phyloP scores from a whole-genome alignment of 2,113 vertebrate species.

The Menidia beryllina region DNA sequence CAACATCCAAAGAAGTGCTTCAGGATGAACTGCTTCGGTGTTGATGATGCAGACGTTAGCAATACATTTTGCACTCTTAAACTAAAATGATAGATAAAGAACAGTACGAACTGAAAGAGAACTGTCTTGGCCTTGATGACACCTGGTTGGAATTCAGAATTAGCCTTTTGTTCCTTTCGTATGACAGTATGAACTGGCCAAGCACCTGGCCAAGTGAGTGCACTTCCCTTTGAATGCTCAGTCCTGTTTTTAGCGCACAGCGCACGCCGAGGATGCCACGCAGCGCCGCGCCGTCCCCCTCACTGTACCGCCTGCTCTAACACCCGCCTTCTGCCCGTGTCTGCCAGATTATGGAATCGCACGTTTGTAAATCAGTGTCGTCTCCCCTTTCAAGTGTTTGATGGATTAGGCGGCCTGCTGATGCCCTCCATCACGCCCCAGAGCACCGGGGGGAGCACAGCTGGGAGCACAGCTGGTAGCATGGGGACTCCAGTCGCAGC shows the following conservation, averaged over 20 bases:
- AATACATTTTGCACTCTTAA: too few relatives aligned
- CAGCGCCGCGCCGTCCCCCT: constrained; percentile 24
- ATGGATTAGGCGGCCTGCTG: constrained; percentile 95
- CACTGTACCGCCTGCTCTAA: constrained; percentile 19
- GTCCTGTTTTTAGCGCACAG: constrained; percentile 4
- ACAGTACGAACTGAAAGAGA: too few relatives aligned
- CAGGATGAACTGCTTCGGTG: too few relatives aligned
- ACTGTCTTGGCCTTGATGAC: constrained; percentile 41
- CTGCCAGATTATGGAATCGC: constrained; percentile 20
- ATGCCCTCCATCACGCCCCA: constrained; percentile 94
- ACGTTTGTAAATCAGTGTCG: constrained; percentile 44
- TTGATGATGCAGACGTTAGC: too few relatives aligned
- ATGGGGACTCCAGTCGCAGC: constrained; percentile 58
- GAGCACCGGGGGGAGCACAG: constrained; percentile 84
- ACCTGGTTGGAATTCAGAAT: constrained; percentile 26
- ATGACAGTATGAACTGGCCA: constrained; percentile 2
- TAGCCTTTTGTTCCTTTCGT: background rate
- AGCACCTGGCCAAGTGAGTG: constrained; percentile 6
- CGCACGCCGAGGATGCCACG: constrained; percentile 44
- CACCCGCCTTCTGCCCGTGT: constrained; percentile 20
- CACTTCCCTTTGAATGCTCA: constrained; percentile 33
- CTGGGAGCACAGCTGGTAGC: constrained; percentile 74
- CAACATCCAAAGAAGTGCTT: too few relatives aligned
- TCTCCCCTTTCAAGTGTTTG: constrained; percentile 87
- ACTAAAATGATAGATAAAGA: background rate